Conservation (phyloP, 2,797 vertebrate genomes). For the Steatocranus sp. region DNA sequence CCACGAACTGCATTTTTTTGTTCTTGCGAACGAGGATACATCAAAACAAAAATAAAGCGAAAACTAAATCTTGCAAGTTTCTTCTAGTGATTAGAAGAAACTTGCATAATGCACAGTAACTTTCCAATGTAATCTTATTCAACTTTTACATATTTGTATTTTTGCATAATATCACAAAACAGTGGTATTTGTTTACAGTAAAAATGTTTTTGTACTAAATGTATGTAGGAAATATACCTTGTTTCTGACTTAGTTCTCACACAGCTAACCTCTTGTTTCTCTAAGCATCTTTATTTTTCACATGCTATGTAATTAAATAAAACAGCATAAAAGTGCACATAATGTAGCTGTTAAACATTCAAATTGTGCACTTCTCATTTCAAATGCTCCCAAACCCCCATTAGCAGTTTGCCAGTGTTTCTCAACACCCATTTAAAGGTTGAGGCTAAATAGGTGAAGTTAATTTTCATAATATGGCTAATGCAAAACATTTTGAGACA, state of each 20-base stretch:
- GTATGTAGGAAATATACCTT: fast-evolving
- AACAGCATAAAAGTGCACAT: neutral
- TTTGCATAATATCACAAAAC: neutral
- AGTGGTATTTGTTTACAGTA: neutral
- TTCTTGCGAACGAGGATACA: neutral
- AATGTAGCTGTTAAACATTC: neutral
- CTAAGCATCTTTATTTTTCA: neutral
- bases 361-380: neutral
- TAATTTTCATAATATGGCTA: constrained; percentile 2
- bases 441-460: neutral
- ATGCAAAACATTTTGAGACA: constrained; percentile 2
- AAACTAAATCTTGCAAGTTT: neutral
- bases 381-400: neutral
- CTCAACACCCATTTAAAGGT: neutral
- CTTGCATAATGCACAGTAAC: fast-evolving
- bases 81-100: neutral
- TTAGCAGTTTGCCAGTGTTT: neutral
- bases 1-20: neutral
- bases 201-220: neutral
- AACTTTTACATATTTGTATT: neutral
- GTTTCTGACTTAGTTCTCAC: neutral
- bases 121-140: neutral
- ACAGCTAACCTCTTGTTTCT: neutral
- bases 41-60: neutral
- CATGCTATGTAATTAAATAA: neutral